A percentile compares a stretch with the other conserved stretches of the same genome.
These are phyloP conservation scores for Spodoptera frugiperda DNA, from an alignment of 1,140 invertebrate species.

Conservation along the genomic window DNA sequence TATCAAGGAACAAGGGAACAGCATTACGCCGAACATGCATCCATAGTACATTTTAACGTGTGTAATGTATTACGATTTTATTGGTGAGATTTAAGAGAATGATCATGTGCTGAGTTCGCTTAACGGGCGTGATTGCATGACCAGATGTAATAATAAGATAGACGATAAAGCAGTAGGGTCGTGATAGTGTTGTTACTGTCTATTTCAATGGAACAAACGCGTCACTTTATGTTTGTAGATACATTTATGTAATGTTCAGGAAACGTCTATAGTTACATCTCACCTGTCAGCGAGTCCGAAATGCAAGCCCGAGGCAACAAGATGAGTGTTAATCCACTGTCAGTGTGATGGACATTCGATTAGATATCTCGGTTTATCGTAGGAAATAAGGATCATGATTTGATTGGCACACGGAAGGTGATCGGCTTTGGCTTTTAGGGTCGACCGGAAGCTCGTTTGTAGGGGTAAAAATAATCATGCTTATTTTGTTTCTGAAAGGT, in stretches of 20 bases:
- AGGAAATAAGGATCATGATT: conserved; percentile 15
- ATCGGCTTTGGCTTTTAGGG: neutral
- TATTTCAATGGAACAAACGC: no score
- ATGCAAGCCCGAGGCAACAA: neutral
- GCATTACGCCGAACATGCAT: neutral
- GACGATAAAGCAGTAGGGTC: no score
- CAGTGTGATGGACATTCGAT: conserved; percentile 5
- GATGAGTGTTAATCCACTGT: conserved; percentile 5
- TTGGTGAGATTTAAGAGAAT: no score
- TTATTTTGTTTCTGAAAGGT: neutral
- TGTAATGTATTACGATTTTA: neutral
- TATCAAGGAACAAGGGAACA: neutral
- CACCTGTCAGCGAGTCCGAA: conserved; percentile 10
- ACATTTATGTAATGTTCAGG: neutral
- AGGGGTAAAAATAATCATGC: neutral
- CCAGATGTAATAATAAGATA: no score
- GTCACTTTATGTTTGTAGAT: no score
- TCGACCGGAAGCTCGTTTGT: neutral
- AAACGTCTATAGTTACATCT: conserved; percentile 18
- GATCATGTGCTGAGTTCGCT: neutral
- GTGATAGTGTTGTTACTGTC: no score
- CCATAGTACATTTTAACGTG: conserved; percentile 27
- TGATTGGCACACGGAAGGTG: conserved; percentile 8
- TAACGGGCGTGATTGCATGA: no score
- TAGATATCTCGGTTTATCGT: conserved; percentile 5